A percentile compares a stretch with the other conserved stretches of the same genome.
Evolutionary conservation across 2,888 invertebrate species (phyloP).

Genomic region (Philopedon plagiatum): DNA sequence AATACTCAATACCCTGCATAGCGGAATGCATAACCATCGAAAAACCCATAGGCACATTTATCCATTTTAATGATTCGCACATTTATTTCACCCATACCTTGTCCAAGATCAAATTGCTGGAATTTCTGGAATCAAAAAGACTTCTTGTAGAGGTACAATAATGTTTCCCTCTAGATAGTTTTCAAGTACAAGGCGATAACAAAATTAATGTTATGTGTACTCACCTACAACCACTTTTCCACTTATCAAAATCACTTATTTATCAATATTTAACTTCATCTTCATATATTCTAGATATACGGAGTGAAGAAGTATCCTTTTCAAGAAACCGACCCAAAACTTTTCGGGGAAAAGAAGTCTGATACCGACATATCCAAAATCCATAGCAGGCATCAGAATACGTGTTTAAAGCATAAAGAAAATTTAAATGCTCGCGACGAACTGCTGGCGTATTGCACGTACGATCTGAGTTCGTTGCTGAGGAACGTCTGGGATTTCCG

Average conservation of each 20-base stretch:
- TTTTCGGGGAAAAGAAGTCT: conserved; percentile 33
- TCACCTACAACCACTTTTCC: too few relatives aligned
- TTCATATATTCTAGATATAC: conserved; percentile 36
- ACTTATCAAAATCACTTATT: too few relatives aligned
- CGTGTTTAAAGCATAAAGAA: not conserved
- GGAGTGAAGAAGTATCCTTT: conserved; percentile 23
- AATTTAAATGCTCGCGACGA: conserved; percentile 13
- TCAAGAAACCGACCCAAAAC: conserved; percentile 25
- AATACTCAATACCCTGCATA: conserved; percentile 53
- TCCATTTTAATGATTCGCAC: conserved; percentile 56
- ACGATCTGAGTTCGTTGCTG: conserved; percentile 56
- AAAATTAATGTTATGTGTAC: too few relatives aligned
- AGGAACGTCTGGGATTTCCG: conserved; percentile 66
- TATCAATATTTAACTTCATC: not conserved
- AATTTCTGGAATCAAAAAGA: conserved; percentile 53
- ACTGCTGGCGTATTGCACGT: conserved; percentile 54
- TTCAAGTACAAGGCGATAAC: not conserved
- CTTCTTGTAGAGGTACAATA: conserved; percentile 53
- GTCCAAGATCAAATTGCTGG: conserved; percentile 55
- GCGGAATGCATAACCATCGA: conserved; percentile 49
- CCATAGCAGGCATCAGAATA: conserved; percentile 5
- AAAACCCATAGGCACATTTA: conserved; percentile 48
- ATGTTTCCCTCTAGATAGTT: not conserved
- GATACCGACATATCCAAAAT: conserved; percentile 44
- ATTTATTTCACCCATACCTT: conserved; percentile 54